Base-by-base conservation (phyloP, 2,113 vertebrate genomes). In the Perccottus glenii region DNA sequence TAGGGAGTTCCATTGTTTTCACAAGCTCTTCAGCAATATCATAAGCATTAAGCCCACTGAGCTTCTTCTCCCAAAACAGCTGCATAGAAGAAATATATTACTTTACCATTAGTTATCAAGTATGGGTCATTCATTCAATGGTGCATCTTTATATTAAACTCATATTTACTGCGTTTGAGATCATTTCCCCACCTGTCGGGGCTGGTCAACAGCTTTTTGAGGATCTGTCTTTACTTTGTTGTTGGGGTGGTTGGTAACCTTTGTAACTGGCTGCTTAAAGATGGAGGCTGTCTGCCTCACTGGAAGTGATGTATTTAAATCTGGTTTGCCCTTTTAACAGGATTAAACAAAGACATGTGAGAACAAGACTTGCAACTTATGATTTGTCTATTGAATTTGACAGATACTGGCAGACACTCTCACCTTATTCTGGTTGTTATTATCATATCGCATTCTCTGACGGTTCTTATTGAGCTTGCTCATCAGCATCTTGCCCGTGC, bases 151-250 rank as follows among this genome's bases (percentile, higher is more conserved):
- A 8, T 46, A 4, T 46, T 11, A 46, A 11, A 14, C 12, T 11
- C 8, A 14, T 15, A 4, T 5, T 35, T 9, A 10, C 1, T 19
- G 5, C 35, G n/a, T 9, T 5, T 47, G 33, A 4, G 0, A 1
- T 40, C 14, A 40, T 12, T 10, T 7, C 53, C n/a, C 92, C 69
- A 98, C 98, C 95, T 99, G 98, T 65, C 96, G 91, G 19, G 98
- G 98, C 73, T 99, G 98, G 82, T 99, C 98, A n/a, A 98, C 96
- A 0, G 98, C 97, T 87, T 99, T 99, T 91, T 99, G 98, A 4
- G 98, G 97, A 80, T 99, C 98, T 0, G 96, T 98, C 89, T 99
- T 99, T 64, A 99, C 98, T 92, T 99, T 99, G 79, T 99, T 99
- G 91, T 93, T 98, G 66, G 97, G 96, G 73, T 99, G 98, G 88